phyloP scores from a whole-genome alignment of 2,113 vertebrate species.

The Noturus placidus region DNA sequence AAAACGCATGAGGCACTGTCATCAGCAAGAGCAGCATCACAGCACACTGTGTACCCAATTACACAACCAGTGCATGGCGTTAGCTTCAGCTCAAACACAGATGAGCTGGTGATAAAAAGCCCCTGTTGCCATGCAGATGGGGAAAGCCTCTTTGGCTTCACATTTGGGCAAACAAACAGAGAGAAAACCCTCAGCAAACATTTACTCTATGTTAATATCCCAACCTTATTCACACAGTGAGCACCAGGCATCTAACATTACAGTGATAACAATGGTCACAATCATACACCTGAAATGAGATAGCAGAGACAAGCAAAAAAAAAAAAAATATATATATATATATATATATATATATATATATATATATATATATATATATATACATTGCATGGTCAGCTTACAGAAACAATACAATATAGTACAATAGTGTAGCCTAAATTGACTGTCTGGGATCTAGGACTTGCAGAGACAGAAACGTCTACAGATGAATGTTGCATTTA shows the following conservation, averaged over 20 bases:
- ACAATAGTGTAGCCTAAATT: background rate
- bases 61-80: constrained; percentile 36
- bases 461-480: background rate
- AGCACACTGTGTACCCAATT: constrained; percentile 37
- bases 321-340: too few relatives aligned
- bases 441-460: background rate
- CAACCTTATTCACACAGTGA: constrained; percentile 29
- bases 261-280: constrained; percentile 12
- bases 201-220: constrained; percentile 21
- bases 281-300: constrained; percentile 23
- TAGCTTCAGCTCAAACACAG: constrained; percentile 47
- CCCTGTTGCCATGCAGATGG: constrained; percentile 47
- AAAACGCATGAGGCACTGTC: constrained; percentile 14
- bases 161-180: constrained; percentile 55
- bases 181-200: constrained; percentile 28
- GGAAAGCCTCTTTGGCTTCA: constrained; percentile 35
- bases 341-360: background rate
- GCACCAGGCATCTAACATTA: constrained; percentile 25
- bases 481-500: background rate
- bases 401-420: constrained; percentile 6
- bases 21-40: constrained; percentile 10
- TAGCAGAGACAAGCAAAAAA: constrained; percentile 18
- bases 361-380: too few relatives aligned
- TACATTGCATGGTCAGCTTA: background rate
- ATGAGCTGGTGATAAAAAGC: constrained; percentile 41